phyloP scores from a whole-genome alignment of 2,797 vertebrate genomes.

The Rhodeus uyekii region DNA sequence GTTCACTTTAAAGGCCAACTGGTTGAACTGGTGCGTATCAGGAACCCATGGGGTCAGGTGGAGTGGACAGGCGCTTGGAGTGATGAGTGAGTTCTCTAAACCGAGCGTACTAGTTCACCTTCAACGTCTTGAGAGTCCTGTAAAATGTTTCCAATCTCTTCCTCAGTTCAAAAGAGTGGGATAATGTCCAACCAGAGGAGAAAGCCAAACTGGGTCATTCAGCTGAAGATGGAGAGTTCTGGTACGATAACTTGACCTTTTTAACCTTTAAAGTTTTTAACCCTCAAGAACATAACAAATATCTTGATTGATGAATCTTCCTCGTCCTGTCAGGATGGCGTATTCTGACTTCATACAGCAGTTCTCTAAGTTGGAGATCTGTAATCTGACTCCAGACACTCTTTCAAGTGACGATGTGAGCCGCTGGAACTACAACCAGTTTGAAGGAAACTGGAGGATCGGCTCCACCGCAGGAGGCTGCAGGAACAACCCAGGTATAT shows the following conservation, averaged over 20 bases:
- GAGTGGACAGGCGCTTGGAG: too few relatives aligned
- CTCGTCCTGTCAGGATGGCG: slow-evolving; percentile 69
- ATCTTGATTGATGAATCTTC: neutral
- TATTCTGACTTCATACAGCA: too few relatives aligned
- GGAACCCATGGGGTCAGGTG: too few relatives aligned
- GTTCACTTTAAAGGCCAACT: slow-evolving; percentile 70
- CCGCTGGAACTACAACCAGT: too few relatives aligned
- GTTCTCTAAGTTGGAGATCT: too few relatives aligned
- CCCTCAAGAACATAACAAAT: neutral
- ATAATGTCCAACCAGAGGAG: slow-evolving; percentile 61
- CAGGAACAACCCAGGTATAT: slow-evolving; percentile 68
- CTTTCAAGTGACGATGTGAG: too few relatives aligned
- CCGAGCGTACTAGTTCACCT: too few relatives aligned
- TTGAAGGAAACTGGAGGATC: too few relatives aligned
- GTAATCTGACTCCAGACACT: too few relatives aligned
- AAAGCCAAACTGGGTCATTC: slow-evolving; percentile 67
- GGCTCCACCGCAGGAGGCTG: slow-evolving; percentile 78
- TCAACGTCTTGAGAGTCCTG: too few relatives aligned
- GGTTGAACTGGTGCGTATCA: slow-evolving; percentile 84
- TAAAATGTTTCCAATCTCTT: neutral
- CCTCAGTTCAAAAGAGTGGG: slow-evolving; percentile 75
- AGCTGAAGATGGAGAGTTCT: slow-evolving; percentile 80
- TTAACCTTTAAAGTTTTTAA: neutral
- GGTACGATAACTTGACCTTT: slow-evolving; percentile 62
- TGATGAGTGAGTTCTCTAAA: too few relatives aligned